These are phyloP conservation scores for Plumapathes pennacea DNA, from an alignment of 92 coral and sea anemone genomes.

Conservation along the genomic window DNA sequence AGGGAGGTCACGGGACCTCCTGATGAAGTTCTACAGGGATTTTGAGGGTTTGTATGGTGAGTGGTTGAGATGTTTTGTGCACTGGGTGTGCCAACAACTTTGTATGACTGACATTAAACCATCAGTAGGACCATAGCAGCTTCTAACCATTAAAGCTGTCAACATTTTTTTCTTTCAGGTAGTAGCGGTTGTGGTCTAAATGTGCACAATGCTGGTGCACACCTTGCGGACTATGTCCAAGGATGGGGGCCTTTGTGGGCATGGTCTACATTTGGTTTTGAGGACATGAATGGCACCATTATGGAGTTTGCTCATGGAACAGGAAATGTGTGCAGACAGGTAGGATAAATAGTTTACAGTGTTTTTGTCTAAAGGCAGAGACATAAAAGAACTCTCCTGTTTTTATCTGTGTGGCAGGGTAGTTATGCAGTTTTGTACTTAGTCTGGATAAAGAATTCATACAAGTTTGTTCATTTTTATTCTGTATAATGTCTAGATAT, in stretches of 20 bases:
- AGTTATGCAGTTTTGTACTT: background rate
- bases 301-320: constrained; percentile 53
- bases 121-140: too few species aligned
- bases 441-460: background rate
- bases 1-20: constrained; percentile 28
- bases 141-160: background rate
- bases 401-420: background rate
- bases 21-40: constrained; percentile 40
- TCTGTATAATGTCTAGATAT: too few species aligned
- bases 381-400: constrained; percentile 1
- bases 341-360: background rate
- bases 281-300: constrained; percentile 53
- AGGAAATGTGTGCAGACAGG: constrained; percentile 61
- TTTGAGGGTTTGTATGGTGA: constrained; percentile 44
- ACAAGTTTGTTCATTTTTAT: too few species aligned
- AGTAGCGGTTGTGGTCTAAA: constrained; percentile 62
- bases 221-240: constrained; percentile 51
- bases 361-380: background rate
- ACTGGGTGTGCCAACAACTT: too few species aligned
- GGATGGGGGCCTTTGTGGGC: constrained; percentile 72
- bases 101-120: too few species aligned
- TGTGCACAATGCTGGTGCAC: constrained; percentile 65
- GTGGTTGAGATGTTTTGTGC: too few species aligned
- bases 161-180: constrained; percentile 3
- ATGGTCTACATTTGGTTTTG: constrained; percentile 64